These are phyloP conservation scores for Polyodon spathula DNA, from an alignment of 2,113 vertebrate genomes.

Conservation along the genomic window DNA sequence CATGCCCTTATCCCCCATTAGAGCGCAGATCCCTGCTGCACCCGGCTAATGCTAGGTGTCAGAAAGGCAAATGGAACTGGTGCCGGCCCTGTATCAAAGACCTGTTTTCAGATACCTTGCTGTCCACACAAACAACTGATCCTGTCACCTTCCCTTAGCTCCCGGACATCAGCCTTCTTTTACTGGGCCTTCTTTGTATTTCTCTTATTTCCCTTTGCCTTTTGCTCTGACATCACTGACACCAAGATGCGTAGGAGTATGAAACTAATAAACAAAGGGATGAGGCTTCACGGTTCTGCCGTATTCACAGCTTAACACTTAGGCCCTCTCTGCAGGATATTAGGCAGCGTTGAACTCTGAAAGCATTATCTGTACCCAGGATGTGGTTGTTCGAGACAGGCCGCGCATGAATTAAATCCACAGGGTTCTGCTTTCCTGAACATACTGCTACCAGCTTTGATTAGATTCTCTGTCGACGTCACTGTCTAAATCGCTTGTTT, in stretches of 20 bases:
- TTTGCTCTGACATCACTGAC: not conserved
- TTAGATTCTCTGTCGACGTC: too few relatives aligned
- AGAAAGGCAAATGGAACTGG: not conserved
- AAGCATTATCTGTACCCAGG: too few relatives aligned
- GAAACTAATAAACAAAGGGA: not conserved
- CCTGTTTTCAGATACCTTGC: not conserved
- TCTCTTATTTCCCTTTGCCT: not conserved
- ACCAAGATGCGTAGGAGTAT: not conserved
- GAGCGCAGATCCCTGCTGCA: not conserved
- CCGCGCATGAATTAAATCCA: too few relatives aligned
- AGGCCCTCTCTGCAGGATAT: too few relatives aligned
- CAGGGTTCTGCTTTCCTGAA: too few relatives aligned
- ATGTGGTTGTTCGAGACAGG: too few relatives aligned
- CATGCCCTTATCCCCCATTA: not conserved
- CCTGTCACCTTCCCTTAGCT: not conserved
- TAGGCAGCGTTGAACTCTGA: too few relatives aligned
- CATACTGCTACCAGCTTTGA: too few relatives aligned
- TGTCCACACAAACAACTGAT: not conserved
- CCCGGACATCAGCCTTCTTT: not conserved
- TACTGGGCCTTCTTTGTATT: not conserved
- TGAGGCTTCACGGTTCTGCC: conserved; percentile 30
- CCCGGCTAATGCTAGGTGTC: not conserved
- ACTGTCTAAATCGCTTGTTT: too few relatives aligned
- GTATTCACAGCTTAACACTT: too few relatives aligned
- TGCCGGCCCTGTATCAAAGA: not conserved